Evolutionary conservation across 2,888 invertebrate genomes (phyloP).

Genomic region (Allacma fusca): DNA sequence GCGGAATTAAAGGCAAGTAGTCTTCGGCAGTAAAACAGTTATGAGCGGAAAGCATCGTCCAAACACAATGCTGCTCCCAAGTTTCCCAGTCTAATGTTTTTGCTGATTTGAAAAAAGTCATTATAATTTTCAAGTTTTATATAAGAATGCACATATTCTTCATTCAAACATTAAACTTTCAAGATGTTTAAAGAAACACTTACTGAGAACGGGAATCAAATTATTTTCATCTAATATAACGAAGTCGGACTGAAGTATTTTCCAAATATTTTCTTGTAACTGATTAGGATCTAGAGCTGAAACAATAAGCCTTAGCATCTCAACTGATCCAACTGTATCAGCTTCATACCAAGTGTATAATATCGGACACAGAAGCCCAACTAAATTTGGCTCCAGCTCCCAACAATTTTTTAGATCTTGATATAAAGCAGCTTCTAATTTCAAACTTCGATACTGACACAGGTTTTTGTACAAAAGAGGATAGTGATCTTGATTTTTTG

Average conservation of each 20-base stretch:
- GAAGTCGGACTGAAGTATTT: conserved; percentile 84
- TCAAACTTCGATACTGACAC: conserved; percentile 53
- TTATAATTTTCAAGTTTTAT: too few relatives aligned
- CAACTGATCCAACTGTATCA: conserved; percentile 77
- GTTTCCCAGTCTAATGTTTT: conserved; percentile 92
- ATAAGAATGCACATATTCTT: too few relatives aligned
- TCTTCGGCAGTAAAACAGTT: conserved; percentile 84
- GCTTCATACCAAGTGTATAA: conserved; percentile 57
- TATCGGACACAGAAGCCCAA: conserved; percentile 56
- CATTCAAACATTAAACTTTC: too few relatives aligned
- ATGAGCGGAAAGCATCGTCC: conserved; percentile 95
- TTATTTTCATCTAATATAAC: conserved; percentile 67
- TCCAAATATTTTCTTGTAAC: conserved; percentile 88
- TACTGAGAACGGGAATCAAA: conserved; percentile 55
- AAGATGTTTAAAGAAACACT: too few relatives aligned
- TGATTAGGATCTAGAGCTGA: conserved; percentile 89
- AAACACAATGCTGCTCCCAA: conserved; percentile 95
- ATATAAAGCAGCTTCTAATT: conserved; percentile 56
- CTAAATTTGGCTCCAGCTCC: conserved; percentile 56
- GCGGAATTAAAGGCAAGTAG: conserved; percentile 80
- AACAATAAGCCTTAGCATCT: conserved; percentile 86
- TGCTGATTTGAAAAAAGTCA: conserved; percentile 42
- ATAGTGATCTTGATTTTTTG: conserved; percentile 40
- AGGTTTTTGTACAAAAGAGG: conserved; percentile 54
- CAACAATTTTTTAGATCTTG: conserved; percentile 59